Percentiles rank a stretch among this genome's conserved stretches.
These are phyloP conservation scores for Nomada hirtipes DNA, from an alignment of 2,888 invertebrate species.

Conservation along the genomic window DNA sequence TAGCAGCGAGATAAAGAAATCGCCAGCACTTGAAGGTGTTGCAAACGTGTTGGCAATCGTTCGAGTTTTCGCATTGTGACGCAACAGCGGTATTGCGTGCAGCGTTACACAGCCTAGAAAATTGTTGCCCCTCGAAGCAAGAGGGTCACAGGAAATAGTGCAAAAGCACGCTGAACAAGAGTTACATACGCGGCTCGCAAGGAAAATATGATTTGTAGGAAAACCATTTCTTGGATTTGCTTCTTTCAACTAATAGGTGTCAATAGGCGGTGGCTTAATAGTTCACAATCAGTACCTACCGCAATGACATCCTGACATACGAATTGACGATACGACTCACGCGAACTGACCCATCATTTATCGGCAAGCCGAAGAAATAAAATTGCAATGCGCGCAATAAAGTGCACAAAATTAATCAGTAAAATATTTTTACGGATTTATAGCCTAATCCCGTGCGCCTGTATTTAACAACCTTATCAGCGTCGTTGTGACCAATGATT, in stretches of 20 bases:
- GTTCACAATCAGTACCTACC: neutral
- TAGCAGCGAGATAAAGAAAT: neutral
- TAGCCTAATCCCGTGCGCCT: neutral
- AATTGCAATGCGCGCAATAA: slow-evolving; percentile 6
- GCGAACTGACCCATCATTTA: slow-evolving; percentile 28
- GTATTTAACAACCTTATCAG: neutral
- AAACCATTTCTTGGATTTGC: neutral
- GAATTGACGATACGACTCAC: slow-evolving; percentile 1
- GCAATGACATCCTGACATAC: neutral
- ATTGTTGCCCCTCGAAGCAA: slow-evolving; percentile 8
- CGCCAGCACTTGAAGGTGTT: neutral
- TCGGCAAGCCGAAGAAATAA: neutral
- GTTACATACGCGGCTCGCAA: too few species aligned
- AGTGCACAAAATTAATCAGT: slow-evolving; percentile 31
- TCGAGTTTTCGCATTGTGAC: neutral
- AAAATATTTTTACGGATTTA: neutral
- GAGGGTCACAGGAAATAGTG: slow-evolving; percentile 23
- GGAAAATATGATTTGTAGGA: too few species aligned
- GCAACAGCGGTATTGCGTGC: neutral
- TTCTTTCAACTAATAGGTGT: too few species aligned
- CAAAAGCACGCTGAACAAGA: too few species aligned
- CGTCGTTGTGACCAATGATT: too few species aligned
- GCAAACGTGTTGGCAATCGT: neutral
- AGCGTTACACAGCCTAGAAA: slow-evolving; percentile 4
- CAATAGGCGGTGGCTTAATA: neutral